Evolutionary conservation across 2,797 vertebrate genomes (phyloP).

Genomic region (Cynodonichthys magdalenae): DNA sequence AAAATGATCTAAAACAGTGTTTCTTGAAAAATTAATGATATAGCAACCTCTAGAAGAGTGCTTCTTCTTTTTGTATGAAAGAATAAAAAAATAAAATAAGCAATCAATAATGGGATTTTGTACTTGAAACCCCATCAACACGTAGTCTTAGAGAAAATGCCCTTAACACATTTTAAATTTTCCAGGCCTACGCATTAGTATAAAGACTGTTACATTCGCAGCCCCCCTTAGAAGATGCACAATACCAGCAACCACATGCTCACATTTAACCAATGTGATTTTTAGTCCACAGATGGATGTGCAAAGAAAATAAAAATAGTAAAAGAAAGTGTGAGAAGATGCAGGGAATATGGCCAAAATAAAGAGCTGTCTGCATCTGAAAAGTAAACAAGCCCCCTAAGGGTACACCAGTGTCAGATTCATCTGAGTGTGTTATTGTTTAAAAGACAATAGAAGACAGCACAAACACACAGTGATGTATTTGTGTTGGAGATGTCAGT

Average conservation of each 20-base stretch:
- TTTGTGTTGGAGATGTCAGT: slow-evolving; percentile 29
- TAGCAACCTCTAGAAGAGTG: too few species aligned
- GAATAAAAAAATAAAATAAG: background rate
- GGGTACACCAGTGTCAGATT: slow-evolving; percentile 30
- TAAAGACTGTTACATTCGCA: slow-evolving; percentile 20
- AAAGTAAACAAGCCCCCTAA: slow-evolving; percentile 50
- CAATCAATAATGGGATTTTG: background rate
- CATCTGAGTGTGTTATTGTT: slow-evolving; percentile 24
- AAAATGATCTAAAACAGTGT: too few species aligned
- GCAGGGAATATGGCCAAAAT: slow-evolving; percentile 37
- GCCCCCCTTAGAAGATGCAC: slow-evolving; percentile 7
- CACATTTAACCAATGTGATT: slow-evolving; percentile 31
- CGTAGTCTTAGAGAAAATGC: background rate
- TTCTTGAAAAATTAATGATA: too few species aligned
- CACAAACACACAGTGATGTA: slow-evolving; percentile 15
- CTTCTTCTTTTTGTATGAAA: too few species aligned
- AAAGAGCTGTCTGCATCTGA: slow-evolving; percentile 45
- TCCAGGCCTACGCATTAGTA: slow-evolving; percentile 11
- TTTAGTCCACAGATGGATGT: slow-evolving; percentile 52
- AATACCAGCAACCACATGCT: slow-evolving; percentile 7
- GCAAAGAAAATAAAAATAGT: slow-evolving; percentile 7
- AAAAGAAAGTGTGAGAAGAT: slow-evolving; percentile 39
- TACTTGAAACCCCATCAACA: background rate
- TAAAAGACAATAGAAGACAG: slow-evolving; percentile 7
- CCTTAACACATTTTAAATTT: background rate